phyloP scores from a whole-genome alignment of 2,113 vertebrate genomes.

The Oxygymnocypris stewartii region DNA sequence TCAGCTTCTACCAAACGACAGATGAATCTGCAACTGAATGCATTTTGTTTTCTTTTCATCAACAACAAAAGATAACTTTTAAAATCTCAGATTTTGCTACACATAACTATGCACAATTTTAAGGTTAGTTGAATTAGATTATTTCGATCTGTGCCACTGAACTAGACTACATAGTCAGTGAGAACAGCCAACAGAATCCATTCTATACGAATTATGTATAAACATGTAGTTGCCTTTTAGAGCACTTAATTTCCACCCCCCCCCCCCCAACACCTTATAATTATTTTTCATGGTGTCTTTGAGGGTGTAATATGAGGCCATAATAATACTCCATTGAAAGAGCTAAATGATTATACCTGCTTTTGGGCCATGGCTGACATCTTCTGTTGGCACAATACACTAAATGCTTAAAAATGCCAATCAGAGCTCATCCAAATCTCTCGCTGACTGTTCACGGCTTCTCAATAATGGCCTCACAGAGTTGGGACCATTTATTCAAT shows the following conservation, averaged over 20 bases:
- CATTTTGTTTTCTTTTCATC: neutral
- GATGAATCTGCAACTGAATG: neutral
- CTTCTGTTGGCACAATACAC: slow-evolving; percentile 38
- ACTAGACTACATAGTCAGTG: neutral
- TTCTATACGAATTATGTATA: neutral
- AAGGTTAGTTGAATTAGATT: neutral
- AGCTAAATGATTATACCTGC: slow-evolving; percentile 35
- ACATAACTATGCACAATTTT: neutral
- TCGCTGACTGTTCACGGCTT: slow-evolving; percentile 31
- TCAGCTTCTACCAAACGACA: neutral
- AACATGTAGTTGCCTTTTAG: neutral
- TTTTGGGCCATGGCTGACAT: slow-evolving; percentile 38
- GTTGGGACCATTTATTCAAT: slow-evolving; percentile 50
- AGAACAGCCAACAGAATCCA: neutral
- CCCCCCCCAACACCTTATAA: neutral
- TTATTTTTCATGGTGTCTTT: neutral
- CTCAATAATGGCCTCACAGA: slow-evolving; percentile 26
- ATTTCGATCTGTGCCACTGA: neutral
- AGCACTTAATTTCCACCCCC: neutral
- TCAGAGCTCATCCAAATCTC: slow-evolving; percentile 40
- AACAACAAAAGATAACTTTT: neutral
- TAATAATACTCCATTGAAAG: neutral
- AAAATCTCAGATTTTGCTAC: neutral
- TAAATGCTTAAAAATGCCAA: slow-evolving; percentile 43
- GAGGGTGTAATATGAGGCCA: neutral